phyloP scores from a whole-genome alignment of 2,888 invertebrate genomes.

The Opisthograptis luteolata region DNA sequence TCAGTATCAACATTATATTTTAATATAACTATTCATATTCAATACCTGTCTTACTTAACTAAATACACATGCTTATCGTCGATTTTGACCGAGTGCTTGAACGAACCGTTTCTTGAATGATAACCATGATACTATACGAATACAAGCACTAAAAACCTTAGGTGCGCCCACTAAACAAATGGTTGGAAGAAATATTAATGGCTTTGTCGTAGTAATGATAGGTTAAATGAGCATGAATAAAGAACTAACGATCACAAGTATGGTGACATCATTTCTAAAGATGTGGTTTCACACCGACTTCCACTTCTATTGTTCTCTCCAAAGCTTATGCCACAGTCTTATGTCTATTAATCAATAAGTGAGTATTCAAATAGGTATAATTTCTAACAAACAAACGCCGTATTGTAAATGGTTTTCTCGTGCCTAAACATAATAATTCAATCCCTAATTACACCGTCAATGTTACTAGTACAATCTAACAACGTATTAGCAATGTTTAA shows the following conservation, averaged over 20 bases:
- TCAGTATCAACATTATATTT: slow-evolving; percentile 22
- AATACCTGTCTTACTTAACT: slow-evolving; percentile 30
- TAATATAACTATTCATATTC: slow-evolving; percentile 29
- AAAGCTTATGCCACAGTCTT: too few species aligned
- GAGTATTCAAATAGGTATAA: neutral
- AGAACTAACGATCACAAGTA: slow-evolving; percentile 22
- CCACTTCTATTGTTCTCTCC: slow-evolving; percentile 42
- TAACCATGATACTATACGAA: too few species aligned
- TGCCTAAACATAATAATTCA: neutral
- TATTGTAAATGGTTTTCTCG: neutral
- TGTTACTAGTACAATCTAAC: slow-evolving; percentile 4
- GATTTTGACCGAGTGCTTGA: neutral
- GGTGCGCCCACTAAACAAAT: neutral
- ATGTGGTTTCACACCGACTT: slow-evolving; percentile 40
- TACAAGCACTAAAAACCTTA: too few species aligned
- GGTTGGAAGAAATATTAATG: neutral
- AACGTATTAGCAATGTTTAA: neutral
- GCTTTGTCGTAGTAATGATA: neutral
- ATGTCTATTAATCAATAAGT: neutral
- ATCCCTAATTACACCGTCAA: neutral
- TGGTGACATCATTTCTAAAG: slow-evolving; percentile 42
- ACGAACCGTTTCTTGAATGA: slow-evolving; percentile 15
- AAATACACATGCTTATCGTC: slow-evolving; percentile 13
- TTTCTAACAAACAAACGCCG: neutral
- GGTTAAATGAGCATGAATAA: slow-evolving; percentile 5